A percentile compares a stretch with the other conserved stretches of the same genome.
These are phyloP conservation scores for Nyctalus aviator DNA, from an alignment of 2,797 vertebrate species.

Conservation along the genomic window DNA sequence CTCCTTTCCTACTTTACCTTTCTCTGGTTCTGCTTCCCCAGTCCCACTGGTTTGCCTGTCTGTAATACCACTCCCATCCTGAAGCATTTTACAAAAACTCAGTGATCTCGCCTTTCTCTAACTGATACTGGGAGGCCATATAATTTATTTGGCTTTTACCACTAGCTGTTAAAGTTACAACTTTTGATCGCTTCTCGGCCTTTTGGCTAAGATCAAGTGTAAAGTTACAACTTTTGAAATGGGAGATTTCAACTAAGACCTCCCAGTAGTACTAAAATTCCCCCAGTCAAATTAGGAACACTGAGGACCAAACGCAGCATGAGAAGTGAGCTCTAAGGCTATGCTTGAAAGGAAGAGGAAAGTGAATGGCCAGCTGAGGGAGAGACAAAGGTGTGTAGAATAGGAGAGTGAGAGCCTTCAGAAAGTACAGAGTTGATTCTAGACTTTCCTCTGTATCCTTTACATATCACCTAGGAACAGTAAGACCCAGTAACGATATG, in stretches of 20 bases:
- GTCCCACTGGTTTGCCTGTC: not conserved
- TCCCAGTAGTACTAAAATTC: slow-evolving; percentile 18
- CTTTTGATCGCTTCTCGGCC: too few species aligned
- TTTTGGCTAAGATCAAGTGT: too few species aligned
- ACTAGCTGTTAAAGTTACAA: slow-evolving; percentile 37
- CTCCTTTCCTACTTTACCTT: not conserved
- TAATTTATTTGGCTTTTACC: slow-evolving; percentile 36
- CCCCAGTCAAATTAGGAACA: not conserved
- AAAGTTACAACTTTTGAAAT: slow-evolving; percentile 58
- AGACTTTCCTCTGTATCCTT: not conserved
- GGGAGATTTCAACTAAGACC: slow-evolving; percentile 44
- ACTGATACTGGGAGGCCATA: not conserved
- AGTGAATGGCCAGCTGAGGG: not conserved
- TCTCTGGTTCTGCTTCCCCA: not conserved
- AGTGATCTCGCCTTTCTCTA: not conserved
- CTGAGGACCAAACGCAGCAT: not conserved
- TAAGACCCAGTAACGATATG: not conserved
- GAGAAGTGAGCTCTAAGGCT: slow-evolving; percentile 23
- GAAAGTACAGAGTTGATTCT: not conserved
- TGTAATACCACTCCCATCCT: not conserved
- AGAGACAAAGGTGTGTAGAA: not conserved
- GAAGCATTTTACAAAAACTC: not conserved
- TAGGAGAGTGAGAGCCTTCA: not conserved
- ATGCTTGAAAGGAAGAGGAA: slow-evolving; percentile 1
- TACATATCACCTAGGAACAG: not conserved